Base-by-base conservation (phyloP, 2,888 invertebrate genomes). In the Helicoverpa assulta region DNA sequence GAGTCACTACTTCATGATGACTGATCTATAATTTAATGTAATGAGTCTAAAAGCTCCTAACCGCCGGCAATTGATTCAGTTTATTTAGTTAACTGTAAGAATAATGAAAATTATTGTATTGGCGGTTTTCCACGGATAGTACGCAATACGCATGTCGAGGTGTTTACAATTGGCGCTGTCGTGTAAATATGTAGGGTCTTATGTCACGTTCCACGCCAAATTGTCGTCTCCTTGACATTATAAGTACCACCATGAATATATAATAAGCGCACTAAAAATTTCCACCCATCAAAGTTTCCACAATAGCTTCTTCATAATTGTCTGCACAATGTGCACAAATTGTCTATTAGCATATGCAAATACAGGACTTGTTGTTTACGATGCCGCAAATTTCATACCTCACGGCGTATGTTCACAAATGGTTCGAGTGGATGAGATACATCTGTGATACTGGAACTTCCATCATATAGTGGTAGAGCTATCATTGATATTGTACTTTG, bases 281-380 rank as follows among this genome's bases (percentile, higher is more conserved):
- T 57, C 70, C 64, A 61, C 55, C 54, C 52, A 55, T 62, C 54
- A 21, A 64, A 37, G 14, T 33, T 73, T 78, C 52, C 67, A 71
- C 56, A 51, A 56, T 61, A 70, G 61, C 67, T 58, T 65, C 65
- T 71, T 56, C 33, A 47, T 78, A 65, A 65, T 47, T 63, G 60
- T 76, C 66, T 61, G 69, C 64, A 53, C 73, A 66, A 73, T 72
- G 64, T 69, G 57, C 65, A 76, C 67, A 76, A 69, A 78, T 73
- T 73, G 64, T 67, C 64, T 62, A 79, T 76, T 80, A 67, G 61
- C 69, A 65, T 70, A 80, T 76, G 64, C 62, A 60, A 80, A 80
- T 67, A 76, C n/a, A 54, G 56, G 40, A 65, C 69, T 75, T 61
- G 64, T 78, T 71, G 68, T 76, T 64, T 80, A 63, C 53, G 57